Evolutionary conservation across 1,140 invertebrate species (phyloP).

Genomic region (Drosophila yakuba): DNA sequence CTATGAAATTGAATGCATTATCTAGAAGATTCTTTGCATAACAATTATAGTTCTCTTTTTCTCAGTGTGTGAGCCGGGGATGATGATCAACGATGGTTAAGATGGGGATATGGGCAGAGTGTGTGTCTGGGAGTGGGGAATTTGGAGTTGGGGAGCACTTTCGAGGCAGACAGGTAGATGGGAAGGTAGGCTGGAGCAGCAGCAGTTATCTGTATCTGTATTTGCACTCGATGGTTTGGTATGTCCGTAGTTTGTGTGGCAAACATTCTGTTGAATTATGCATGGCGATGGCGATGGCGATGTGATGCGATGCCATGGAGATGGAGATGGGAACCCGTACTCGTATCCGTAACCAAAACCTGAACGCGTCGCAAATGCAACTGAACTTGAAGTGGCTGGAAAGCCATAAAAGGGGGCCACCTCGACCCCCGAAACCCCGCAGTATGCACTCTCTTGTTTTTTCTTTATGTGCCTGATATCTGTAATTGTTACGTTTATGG

Average conservation of each 20-base stretch:
- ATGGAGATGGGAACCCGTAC: constrained; percentile 39
- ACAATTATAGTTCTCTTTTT: not conserved
- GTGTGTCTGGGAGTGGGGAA: constrained; percentile 13
- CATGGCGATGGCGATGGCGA: constrained; percentile 38
- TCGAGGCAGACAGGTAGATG: constrained; percentile 47
- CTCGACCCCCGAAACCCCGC: constrained; percentile 3
- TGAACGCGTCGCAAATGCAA: constrained; percentile 55
- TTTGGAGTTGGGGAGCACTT: constrained; percentile 24
- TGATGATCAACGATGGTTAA: constrained; percentile 74
- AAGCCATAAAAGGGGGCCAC: constrained; percentile 61
- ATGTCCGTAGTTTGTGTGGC: constrained; percentile 56
- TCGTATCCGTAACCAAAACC: constrained; percentile 48
- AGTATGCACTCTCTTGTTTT: not conserved
- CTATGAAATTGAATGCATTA: not conserved
- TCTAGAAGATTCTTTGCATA: not conserved
- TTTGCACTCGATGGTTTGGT: constrained; percentile 72
- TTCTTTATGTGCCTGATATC: constrained; percentile 28
- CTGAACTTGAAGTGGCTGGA: constrained; percentile 71
- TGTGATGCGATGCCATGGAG: not conserved
- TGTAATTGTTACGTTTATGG: constrained; percentile 70
- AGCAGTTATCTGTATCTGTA: constrained; percentile 57
- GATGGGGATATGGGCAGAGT: constrained; percentile 40
- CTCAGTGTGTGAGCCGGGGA: constrained; percentile 28
- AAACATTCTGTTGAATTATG: constrained; percentile 76
- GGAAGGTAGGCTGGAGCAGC: constrained; percentile 35